Evolutionary conservation across 64 coral and sea anemone species (phyloP), one percentile per base, ranked within the genome.

Genomic region (Montipora sp.): DNA sequence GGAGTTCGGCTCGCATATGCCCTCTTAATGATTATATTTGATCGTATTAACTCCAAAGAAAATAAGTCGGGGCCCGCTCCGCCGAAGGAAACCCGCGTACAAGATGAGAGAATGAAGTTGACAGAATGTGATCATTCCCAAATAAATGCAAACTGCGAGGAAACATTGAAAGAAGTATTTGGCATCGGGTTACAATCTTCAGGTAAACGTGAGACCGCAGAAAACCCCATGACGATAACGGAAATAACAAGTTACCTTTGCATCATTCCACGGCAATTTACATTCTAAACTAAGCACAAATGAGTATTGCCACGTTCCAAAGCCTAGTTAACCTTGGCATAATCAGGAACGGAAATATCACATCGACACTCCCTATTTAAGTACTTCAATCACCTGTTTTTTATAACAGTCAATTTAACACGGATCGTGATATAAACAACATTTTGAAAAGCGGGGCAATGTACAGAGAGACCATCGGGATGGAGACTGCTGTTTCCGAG

Each of bases 21-120:
- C 6, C 59, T 90, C 20, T 59, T 89, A 55, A 79, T 79, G 87
- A 89, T 89, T 57, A 78, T 78, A 50, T 89, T 89, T 44, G 87
- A 89, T 65, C 75, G 77, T 18, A 77, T 89, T 27, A 89, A 89
- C 61, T 53, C 77, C 75, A 89, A 89, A 69, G 88, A 70, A 46
- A 48, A 80, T 16, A 90, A 48, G 14, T 61, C 77, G 71, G 50
- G 19, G 9, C 59, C 8, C 55, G 59, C 53, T 19, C 49, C 77
- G 12, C 71, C 74, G 78, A 45, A 89, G 74, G 50, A 89, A 75
- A 58, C 76, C 15, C 20, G 55, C 13, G 57, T 63, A 59, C 21
- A 14, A 18, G 61, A 59, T 20, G 61, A 66, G 59, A 83, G 80
- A 83, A 83, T 53, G n/a, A 59, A 63, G 55, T 44, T 83, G 59